Conservation (phyloP, 2,888 invertebrate genomes). For the Hipparchia semele region DNA sequence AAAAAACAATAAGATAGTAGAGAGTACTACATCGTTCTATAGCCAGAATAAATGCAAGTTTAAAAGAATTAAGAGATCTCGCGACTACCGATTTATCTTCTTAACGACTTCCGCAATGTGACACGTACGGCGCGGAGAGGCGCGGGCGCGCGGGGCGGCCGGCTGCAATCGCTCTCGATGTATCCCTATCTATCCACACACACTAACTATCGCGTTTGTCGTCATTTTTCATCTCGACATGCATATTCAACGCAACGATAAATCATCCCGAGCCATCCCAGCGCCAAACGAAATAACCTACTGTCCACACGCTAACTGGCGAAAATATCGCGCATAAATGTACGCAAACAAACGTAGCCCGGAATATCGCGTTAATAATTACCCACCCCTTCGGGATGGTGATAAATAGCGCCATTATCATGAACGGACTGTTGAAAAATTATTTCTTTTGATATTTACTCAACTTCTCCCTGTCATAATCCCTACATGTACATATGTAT, state of each 20-base stretch:
- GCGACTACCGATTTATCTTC: constrained; percentile 73
- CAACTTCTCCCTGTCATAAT: constrained; percentile 41
- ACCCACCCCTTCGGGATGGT: constrained; percentile 76
- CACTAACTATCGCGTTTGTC: constrained; percentile 66
- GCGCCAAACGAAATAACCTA: constrained; percentile 73
- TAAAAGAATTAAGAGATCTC: constrained; percentile 69
- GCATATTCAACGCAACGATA: constrained; percentile 81
- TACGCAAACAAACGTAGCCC: constrained; percentile 74
- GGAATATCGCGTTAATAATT: constrained; percentile 79
- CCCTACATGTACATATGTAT: neutral
- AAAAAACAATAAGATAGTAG: constrained; percentile 17
- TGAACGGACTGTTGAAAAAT: constrained; percentile 76
- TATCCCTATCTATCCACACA: constrained; percentile 50
- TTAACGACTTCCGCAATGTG: constrained; percentile 73
- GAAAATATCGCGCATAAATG: constrained; percentile 71
- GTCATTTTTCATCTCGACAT: constrained; percentile 81
- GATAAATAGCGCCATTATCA: constrained; percentile 82
- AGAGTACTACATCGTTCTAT: constrained; percentile 11
- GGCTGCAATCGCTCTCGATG: constrained; percentile 33
- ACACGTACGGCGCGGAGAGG: constrained; percentile 51
- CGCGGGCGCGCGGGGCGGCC: constrained; percentile 23
- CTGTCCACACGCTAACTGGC: constrained; percentile 66
- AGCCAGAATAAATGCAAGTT: constrained; percentile 39
- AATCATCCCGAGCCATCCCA: constrained; percentile 73
- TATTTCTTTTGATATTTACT: constrained; percentile 75